A percentile compares a stretch with the other conserved stretches of the same genome.
Evolutionary conservation across 2,888 invertebrate genomes (phyloP).

Genomic region (Craniophora ligustri): DNA sequence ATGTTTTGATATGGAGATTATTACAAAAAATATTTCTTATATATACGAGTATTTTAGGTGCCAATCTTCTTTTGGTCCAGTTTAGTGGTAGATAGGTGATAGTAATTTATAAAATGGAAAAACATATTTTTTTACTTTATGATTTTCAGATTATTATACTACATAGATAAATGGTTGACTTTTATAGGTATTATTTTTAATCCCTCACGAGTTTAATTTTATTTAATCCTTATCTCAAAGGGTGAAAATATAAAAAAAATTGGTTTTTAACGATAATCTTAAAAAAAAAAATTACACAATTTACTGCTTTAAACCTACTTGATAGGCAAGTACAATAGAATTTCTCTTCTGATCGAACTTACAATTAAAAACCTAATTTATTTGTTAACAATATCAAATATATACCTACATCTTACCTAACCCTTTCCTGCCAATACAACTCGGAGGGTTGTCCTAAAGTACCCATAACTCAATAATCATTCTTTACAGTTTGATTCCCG

Average conservation of each 20-base stretch:
- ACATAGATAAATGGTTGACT: too few species aligned
- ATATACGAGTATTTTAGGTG: background rate
- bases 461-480: slow-evolving; percentile 49
- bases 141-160: background rate
- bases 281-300: too few species aligned
- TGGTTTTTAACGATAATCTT: too few species aligned
- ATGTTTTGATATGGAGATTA: slow-evolving; percentile 38
- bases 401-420: slow-evolving; percentile 25
- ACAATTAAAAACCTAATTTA: background rate
- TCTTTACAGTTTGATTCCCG: slow-evolving; percentile 53
- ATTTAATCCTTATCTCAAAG: too few species aligned
- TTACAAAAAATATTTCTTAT: background rate
- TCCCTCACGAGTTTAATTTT: too few species aligned
- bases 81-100: background rate
- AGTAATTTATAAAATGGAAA: background rate
- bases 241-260: too few species aligned
- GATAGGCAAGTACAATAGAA: too few species aligned
- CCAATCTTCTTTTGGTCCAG: background rate
- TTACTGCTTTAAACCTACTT: too few species aligned
- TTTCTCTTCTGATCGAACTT: background rate
- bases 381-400: slow-evolving; percentile 9
- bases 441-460: slow-evolving; percentile 16
- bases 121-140: background rate
- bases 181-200: too few species aligned
- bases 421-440: slow-evolving; percentile 23